Evolutionary conservation across 2,888 invertebrate genomes (phyloP).

Genomic region (Tinea trinotella): DNA sequence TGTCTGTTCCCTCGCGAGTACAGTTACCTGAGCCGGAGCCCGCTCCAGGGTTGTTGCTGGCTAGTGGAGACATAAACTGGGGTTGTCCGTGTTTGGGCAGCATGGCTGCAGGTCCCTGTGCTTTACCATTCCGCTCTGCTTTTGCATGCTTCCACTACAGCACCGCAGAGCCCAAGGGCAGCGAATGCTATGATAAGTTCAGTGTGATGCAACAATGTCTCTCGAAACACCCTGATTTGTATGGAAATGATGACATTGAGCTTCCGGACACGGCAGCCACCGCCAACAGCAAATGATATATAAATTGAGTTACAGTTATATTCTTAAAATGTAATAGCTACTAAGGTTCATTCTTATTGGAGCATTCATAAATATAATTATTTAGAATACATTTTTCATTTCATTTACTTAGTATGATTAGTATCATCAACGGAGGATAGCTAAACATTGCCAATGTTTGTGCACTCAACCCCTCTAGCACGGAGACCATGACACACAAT

Average conservation of each 20-base stretch:
- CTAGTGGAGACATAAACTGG: constrained; percentile 95
- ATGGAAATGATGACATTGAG: constrained; percentile 79
- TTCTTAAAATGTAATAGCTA: too few species aligned
- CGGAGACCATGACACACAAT: too few species aligned
- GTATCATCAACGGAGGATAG: too few species aligned
- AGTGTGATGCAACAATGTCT: constrained; percentile 94
- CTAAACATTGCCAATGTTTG: too few species aligned
- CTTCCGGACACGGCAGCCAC: not conserved
- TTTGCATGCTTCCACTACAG: constrained; percentile 97
- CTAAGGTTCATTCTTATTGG: too few species aligned
- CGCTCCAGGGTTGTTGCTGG: constrained; percentile 84
- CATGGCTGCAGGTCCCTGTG: constrained; percentile 98
- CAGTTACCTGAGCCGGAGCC: constrained; percentile 80
- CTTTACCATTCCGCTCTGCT: constrained; percentile 92
- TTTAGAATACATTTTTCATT: too few species aligned
- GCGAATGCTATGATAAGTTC: constrained; percentile 93
- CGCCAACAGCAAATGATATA: too few species aligned
- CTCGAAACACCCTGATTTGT: constrained; percentile 87
- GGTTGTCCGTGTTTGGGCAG: constrained; percentile 96
- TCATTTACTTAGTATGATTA: too few species aligned
- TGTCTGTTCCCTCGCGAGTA: constrained; percentile 80
- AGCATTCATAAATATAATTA: too few species aligned
- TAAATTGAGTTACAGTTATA: too few species aligned
- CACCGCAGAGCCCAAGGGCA: constrained; percentile 90
- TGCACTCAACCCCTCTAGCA: too few species aligned